phyloP scores from a whole-genome alignment of 2,888 invertebrate genomes.

The Helobdella robusta region DNA sequence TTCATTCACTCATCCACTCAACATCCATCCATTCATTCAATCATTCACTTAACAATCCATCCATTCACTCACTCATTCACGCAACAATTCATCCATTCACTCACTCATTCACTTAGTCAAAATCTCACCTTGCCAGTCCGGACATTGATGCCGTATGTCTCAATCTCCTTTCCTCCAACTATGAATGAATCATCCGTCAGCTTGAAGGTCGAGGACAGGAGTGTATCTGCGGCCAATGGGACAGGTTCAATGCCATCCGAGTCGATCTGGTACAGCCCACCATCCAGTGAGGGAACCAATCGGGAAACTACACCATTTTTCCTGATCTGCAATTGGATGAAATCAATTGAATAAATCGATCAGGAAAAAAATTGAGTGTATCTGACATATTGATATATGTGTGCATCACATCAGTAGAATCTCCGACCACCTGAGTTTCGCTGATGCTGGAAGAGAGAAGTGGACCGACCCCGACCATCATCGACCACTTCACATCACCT shows the following conservation, averaged over 20 bases:
- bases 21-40: no score
- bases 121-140: constrained; percentile 55
- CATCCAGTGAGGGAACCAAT: constrained; percentile 83
- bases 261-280: constrained; percentile 81
- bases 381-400: neutral
- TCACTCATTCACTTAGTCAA: no score
- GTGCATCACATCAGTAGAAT: neutral
- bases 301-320: constrained; percentile 51
- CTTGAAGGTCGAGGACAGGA: constrained; percentile 70
- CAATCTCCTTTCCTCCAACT: constrained; percentile 70
- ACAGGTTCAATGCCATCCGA: constrained; percentile 76
- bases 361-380: neutral
- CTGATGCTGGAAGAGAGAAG: constrained; percentile 81
- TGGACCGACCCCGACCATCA: constrained; percentile 66
- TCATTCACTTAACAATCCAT: no score
- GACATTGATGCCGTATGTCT: constrained; percentile 74
- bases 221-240: constrained; percentile 73
- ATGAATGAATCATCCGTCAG: constrained; percentile 55
- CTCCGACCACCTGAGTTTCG: constrained; percentile 63
- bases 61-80: no score
- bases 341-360: neutral
- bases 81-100: no score
- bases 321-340: constrained; percentile 37
- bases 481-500: constrained; percentile 65
- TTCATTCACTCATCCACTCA: no score